These are phyloP conservation scores for Conopomorpha cramerella DNA, from an alignment of 1,140 invertebrate genomes.

Conservation along the genomic window DNA sequence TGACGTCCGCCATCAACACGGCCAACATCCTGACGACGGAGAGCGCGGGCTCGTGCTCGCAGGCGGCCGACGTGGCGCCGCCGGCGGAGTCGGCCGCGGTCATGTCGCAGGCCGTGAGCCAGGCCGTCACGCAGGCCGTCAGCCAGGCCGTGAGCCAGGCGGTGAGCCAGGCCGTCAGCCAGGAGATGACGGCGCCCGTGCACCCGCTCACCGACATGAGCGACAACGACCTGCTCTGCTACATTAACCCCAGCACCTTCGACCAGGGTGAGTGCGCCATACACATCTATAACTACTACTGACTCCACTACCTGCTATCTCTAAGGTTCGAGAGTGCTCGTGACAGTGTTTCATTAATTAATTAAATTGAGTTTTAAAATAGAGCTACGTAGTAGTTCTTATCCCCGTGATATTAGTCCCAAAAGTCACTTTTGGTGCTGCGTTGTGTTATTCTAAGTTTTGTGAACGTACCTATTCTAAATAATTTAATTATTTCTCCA, in stretches of 20 bases:
- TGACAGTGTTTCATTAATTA: too few relatives aligned
- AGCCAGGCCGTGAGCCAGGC: slow-evolving; percentile 63
- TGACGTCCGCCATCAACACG: slow-evolving; percentile 54
- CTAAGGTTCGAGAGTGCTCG: too few relatives aligned
- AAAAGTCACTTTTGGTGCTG: too few relatives aligned
- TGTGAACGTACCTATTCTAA: too few relatives aligned
- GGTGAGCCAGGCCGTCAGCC: slow-evolving; percentile 64
- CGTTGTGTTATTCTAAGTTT: slow-evolving; percentile 5
- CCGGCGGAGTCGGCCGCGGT: slow-evolving; percentile 55
- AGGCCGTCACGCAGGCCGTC: slow-evolving; percentile 64
- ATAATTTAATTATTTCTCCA: too few relatives aligned
- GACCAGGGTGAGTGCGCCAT: slow-evolving; percentile 70
- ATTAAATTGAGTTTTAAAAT: too few relatives aligned
- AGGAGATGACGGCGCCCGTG: slow-evolving; percentile 63
- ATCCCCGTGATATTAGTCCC: too few relatives aligned
- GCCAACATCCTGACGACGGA: slow-evolving; percentile 50
- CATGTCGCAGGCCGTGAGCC: slow-evolving; percentile 56
- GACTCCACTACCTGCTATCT: too few relatives aligned
- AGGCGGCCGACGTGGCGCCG: slow-evolving; percentile 49
- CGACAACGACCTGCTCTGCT: slow-evolving; percentile 81
- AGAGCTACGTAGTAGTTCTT: too few relatives aligned
- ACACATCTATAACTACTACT: slow-evolving; percentile 8
- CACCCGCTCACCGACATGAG: slow-evolving; percentile 80
- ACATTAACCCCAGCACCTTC: slow-evolving; percentile 85
- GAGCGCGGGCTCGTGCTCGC: slow-evolving; percentile 36